Evolutionary conservation across 2,113 vertebrate genomes (phyloP).

Genomic region (Syrrhaptes paradoxus): DNA sequence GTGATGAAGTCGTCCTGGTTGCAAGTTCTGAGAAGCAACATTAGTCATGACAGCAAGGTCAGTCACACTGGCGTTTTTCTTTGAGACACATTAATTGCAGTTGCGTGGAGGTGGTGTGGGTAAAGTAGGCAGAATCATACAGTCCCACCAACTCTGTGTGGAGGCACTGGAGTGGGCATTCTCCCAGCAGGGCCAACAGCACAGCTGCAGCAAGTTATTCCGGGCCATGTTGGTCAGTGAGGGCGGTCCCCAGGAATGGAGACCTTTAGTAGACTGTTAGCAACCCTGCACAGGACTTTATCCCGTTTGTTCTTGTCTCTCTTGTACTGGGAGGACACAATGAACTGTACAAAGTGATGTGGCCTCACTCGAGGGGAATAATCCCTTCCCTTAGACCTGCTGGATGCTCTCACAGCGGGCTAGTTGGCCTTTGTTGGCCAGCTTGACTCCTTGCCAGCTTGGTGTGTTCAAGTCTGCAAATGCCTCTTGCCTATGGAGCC

Average conservation of each 20-base stretch:
- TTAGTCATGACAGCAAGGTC: not conserved
- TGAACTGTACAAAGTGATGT: no score
- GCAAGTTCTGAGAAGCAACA: not conserved
- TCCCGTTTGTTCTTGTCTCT: not conserved
- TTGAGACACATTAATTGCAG: not conserved
- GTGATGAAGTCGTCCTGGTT: not conserved
- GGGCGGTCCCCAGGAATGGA: not conserved
- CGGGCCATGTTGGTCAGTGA: not conserved
- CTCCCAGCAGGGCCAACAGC: not conserved
- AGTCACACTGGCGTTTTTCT: not conserved
- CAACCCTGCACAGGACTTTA: not conserved
- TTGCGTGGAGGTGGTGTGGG: not conserved
- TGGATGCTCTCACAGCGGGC: not conserved
- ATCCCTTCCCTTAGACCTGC: not conserved
- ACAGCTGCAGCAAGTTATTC: not conserved
- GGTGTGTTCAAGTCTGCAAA: not conserved
- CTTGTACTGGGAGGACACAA: not conserved
- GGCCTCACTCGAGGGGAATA: not conserved
- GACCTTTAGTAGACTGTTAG: not conserved
- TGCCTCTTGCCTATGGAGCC: not conserved
- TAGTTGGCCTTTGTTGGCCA: not conserved
- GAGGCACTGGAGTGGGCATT: not conserved
- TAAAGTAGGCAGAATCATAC: accelerated
- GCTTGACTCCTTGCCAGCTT: not conserved
- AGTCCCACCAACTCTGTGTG: not conserved